Evolutionary conservation across 2,113 vertebrate species (phyloP).

Genomic region (Sceloporus undulatus): DNA sequence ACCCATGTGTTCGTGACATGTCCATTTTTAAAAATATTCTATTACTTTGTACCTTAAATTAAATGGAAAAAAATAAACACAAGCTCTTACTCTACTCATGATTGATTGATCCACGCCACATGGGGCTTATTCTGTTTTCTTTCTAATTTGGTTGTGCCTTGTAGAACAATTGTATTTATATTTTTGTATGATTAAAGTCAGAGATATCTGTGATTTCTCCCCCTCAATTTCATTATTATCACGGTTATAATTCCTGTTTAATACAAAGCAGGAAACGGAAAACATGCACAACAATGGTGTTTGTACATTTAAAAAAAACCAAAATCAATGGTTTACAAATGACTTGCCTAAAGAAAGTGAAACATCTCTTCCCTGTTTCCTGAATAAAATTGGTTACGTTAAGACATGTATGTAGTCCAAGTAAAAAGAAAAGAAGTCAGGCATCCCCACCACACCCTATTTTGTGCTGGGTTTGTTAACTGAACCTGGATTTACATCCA

Average conservation of each 20-base stretch:
- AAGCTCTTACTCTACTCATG: constrained; percentile 89
- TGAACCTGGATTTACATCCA: background rate
- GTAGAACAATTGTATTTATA: constrained; percentile 89
- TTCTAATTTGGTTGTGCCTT: constrained; percentile 93
- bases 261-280: constrained; percentile 51
- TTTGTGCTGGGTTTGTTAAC: background rate
- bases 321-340: background rate
- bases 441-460: background rate
- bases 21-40: constrained; percentile 26
- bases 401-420: background rate
- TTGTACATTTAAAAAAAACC: background rate
- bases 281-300: constrained; percentile 4
- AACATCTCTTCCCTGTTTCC: background rate
- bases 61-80: background rate
- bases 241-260: constrained; percentile 90
- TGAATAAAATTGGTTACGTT: background rate
- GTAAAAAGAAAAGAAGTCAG: background rate
- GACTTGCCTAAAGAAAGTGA: background rate
- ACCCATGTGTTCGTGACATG: background rate
- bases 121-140: constrained; percentile 91
- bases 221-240: constrained; percentile 96
- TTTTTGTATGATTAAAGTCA: constrained; percentile 90
- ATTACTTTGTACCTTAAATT: background rate
- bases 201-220: constrained; percentile 92
- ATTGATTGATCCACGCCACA: constrained; percentile 93